phyloP scores from a whole-genome alignment of 1,140 invertebrate genomes.

The Drosophila sp. region DNA sequence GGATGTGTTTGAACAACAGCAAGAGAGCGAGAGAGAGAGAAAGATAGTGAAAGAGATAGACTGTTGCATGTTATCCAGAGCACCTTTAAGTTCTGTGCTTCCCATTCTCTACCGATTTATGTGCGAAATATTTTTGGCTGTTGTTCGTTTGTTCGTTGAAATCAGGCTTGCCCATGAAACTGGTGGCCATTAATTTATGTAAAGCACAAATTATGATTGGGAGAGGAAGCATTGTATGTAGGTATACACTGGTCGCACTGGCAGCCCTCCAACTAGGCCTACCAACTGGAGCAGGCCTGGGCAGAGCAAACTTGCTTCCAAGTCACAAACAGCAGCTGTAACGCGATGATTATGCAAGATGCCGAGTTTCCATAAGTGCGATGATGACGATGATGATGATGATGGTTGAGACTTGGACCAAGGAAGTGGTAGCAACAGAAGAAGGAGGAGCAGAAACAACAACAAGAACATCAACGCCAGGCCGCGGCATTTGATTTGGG shows the following conservation, averaged over 20 bases:
- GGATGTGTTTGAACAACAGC: constrained; percentile 35
- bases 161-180: constrained; percentile 56
- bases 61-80: constrained; percentile 9
- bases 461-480: constrained; percentile 10
- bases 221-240: constrained; percentile 24
- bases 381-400: constrained; percentile 54
- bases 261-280: constrained; percentile 72
- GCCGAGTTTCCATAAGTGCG: constrained; percentile 61
- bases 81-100: constrained; percentile 59
- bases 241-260: constrained; percentile 19
- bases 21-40: not conserved
- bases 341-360: constrained; percentile 73
- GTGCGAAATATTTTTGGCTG: constrained; percentile 54
- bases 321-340: constrained; percentile 28
- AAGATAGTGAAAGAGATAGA: not conserved
- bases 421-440: not conserved
- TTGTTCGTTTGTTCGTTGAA: constrained; percentile 44
- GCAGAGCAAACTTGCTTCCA: not conserved
- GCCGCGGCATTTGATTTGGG: constrained; percentile 34
- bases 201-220: constrained; percentile 84
- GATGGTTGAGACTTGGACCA: constrained; percentile 27
- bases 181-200: constrained; percentile 83
- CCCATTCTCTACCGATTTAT: constrained; percentile 69
- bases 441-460: not conserved
- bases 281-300: constrained; percentile 50